Conservation (phyloP, 1,140 invertebrate genomes). For the Helicoverpa zea region DNA sequence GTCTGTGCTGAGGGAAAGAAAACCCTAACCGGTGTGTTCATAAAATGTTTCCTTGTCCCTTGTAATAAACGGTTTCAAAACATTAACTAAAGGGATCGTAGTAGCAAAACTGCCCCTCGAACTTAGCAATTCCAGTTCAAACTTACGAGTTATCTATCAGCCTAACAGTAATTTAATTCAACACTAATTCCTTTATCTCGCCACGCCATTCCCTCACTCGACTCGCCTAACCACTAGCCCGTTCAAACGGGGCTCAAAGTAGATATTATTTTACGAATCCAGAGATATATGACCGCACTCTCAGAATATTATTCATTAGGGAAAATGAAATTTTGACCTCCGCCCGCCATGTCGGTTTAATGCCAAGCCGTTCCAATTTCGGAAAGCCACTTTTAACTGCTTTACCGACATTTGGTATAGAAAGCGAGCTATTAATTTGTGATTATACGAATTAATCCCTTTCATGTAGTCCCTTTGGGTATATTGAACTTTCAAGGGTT, state of each 20-base stretch:
- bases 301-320: slow-evolving; percentile 78
- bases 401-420: slow-evolving; percentile 42
- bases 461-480: slow-evolving; percentile 27
- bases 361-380: slow-evolving; percentile 33
- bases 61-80: slow-evolving; percentile 1
- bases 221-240: slow-evolving; percentile 33
- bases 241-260: slow-evolving; percentile 65
- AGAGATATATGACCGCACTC: slow-evolving; percentile 72
- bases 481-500: neutral
- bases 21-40: neutral
- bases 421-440: slow-evolving; percentile 35
- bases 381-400: slow-evolving; percentile 42
- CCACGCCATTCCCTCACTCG: slow-evolving; percentile 9
- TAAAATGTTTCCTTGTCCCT: neutral
- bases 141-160: slow-evolving; percentile 17
- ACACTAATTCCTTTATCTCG: slow-evolving; percentile 29
- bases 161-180: neutral
- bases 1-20: no score
- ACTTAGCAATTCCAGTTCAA: slow-evolving; percentile 1
- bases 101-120: slow-evolving; percentile 1
- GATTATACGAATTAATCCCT: slow-evolving; percentile 43
- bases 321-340: slow-evolving; percentile 76
- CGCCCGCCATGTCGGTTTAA: slow-evolving; percentile 40
- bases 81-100: neutral
- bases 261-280: slow-evolving; percentile 70